Evolutionary conservation across 64 coral and sea anemone species (phyloP), one percentile per base, ranked within the genome.

Genomic region (Pocillopora damicornis): DNA sequence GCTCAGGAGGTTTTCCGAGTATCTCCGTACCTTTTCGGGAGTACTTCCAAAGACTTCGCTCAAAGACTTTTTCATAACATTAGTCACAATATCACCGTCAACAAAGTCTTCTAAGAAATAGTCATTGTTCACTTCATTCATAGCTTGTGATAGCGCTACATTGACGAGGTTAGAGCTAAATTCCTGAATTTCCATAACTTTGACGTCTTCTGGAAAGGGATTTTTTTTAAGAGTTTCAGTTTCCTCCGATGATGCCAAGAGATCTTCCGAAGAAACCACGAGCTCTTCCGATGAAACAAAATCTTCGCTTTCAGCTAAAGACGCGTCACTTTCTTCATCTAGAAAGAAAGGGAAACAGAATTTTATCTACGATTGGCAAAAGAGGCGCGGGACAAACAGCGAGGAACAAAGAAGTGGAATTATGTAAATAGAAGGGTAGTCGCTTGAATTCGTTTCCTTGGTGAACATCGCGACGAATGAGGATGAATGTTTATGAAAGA

Each of bases 31-130:
- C 66, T 92, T 92, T 17, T 92, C 77, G 18, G 91, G 86, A 1
- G 86, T 73, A 15, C 59, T 58, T 42, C 80, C 67, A 26, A 92
- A 92, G 15, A 83, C 91, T 61, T 76, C 91, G 38, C 35, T 78
- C 35, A 92, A 63, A 23, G 91, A 92, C 74, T 92, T 92, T 67
- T 88, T 88, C 86, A 92, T 92, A 34, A 88, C 42, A 45, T 63
- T 75, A 35, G 76, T 86, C 16, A 92, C 58, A 62, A 82, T 30
- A 63, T 92, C 82, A 35, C 57, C 82, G 58, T 92, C 91, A 58
- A 63, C 89, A 17, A 62, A 22, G 42, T 77, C 69, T 67, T 86
- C 81, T 35, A 72, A 77, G 38, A 16, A 22, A 8, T 5, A 15
- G 66, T 88, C n/a, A 14, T 66, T 78, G 75, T 88, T 63, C 4